Conservation (phyloP, 2,113 vertebrate species). For the Pygoscelis adeliae region DNA sequence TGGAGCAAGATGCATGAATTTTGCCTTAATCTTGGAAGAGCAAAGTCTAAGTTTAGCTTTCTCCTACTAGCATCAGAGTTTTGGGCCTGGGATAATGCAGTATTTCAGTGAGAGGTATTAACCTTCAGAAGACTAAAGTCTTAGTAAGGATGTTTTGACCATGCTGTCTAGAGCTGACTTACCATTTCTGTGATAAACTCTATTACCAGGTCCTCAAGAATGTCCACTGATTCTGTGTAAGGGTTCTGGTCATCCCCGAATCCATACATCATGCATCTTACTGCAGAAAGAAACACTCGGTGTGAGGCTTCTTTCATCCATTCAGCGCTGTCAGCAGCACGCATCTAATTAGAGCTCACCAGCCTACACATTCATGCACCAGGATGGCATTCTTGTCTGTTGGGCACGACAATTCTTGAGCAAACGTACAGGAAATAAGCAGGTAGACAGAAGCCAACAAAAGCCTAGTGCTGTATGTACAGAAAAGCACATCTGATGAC, state of each 20-base stretch:
- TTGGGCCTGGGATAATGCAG: neutral
- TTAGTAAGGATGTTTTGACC: neutral
- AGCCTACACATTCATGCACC: neutral
- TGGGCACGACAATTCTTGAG: neutral
- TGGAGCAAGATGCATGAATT: neutral
- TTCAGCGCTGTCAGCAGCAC: neutral
- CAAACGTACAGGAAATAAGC: neutral
- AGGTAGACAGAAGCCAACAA: neutral
- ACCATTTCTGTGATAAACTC: conserved; percentile 99
- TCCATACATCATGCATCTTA: conserved; percentile 99
- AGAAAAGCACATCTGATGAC: neutral
- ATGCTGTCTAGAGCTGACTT: neutral
- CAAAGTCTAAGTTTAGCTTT: neutral
- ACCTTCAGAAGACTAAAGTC: neutral
- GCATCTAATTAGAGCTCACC: neutral
- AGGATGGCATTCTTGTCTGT: fast-evolving
- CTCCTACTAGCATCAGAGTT: neutral
- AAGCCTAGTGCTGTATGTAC: neutral
- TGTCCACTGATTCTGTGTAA: conserved; percentile 97
- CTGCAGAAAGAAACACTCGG: conserved; percentile 56
- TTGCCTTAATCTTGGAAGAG: neutral
- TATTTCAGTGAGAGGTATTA: neutral
- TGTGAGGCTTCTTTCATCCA: neutral
- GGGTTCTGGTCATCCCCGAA: conserved; percentile 99
- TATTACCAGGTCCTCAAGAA: conserved; percentile 96